phyloP scores from a whole-genome alignment of 2,888 invertebrate genomes.

The Diabrotica balteata region DNA sequence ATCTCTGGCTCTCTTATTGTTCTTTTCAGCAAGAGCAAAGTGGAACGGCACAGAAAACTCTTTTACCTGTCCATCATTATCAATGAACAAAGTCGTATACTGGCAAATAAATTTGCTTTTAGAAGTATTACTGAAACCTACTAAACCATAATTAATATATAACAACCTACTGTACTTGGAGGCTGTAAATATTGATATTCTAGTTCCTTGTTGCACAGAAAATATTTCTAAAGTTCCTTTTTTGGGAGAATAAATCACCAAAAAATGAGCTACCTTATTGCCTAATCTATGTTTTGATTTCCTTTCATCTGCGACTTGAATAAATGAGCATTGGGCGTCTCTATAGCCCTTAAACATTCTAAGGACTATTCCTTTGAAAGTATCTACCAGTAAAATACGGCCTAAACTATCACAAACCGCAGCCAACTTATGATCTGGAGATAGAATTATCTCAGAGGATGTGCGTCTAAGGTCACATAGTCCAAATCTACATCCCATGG shows the following conservation, averaged over 20 bases:
- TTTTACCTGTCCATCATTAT: slow-evolving; percentile 82
- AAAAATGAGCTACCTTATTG: slow-evolving; percentile 73
- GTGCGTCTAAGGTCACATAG: slow-evolving; percentile 80
- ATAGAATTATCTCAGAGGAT: slow-evolving; percentile 77
- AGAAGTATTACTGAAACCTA: slow-evolving; percentile 71
- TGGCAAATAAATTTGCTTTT: slow-evolving; percentile 66
- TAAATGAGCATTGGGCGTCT: slow-evolving; percentile 94
- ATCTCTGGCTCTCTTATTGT: slow-evolving; percentile 86
- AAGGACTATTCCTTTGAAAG: slow-evolving; percentile 77
- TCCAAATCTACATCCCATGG: slow-evolving; percentile 81
- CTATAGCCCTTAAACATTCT: slow-evolving; percentile 95
- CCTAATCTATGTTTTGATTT: slow-evolving; percentile 51
- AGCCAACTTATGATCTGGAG: slow-evolving; percentile 81
- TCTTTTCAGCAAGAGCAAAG: slow-evolving; percentile 85
- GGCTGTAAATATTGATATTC: slow-evolving; percentile 90
- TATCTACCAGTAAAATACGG: slow-evolving; percentile 86
- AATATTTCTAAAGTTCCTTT: slow-evolving; percentile 94
- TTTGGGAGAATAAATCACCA: slow-evolving; percentile 92
- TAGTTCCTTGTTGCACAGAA: slow-evolving; percentile 86
- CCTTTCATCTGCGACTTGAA: slow-evolving; percentile 78
- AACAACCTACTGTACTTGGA: slow-evolving; percentile 82
- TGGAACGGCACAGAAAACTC: slow-evolving; percentile 90
- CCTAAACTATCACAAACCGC: slow-evolving; percentile 87
- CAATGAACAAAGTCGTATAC: slow-evolving; percentile 80
- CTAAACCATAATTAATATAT: slow-evolving; percentile 81